Base-by-base conservation (phyloP, 2,113 vertebrate genomes). In the Coreoperca whiteheadi region DNA sequence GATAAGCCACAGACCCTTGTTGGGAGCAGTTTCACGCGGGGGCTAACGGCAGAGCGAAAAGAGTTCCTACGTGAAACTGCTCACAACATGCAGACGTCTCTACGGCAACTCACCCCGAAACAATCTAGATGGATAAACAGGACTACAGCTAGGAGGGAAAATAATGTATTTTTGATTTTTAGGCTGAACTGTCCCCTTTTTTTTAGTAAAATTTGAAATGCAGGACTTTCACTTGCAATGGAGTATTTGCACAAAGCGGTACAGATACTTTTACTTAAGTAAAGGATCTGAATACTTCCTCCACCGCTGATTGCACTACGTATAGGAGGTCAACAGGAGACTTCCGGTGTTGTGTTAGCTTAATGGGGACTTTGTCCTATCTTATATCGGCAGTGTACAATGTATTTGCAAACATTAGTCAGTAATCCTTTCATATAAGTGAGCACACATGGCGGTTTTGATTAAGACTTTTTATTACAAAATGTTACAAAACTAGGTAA, bases 381-480 rank as follows among this genome's bases (percentile, higher is more conserved):
- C 60, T 54, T 30, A 3, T 15, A 63, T 80, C 56, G 68, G 43
- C 63, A 23, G 9, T 16, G 48, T 16, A 59, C 20, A 0, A 0
- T 51, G 8, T 30, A 39, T 41, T 18, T 67, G 54, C 21, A 57
- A 11, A 67, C 60, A 56, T 48, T 32, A 56, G 16, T 37, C 57
- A 82, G 23, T 71, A 43, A 80, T 51, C 34, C 11, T 53, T 61
- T 39, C 30, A 76, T 54, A 39, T 48, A 0, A 74, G 14, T 39
- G 25, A 81, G 14, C 65, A 78, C 85, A 50, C 79, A 41, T 6
- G 2, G 2, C 20, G 32, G 18, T 84, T 90, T 70, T 67, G 60
- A 80, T 78, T 86, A 83, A 74, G 37, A 70, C 8, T 39, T 90
- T 93, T 93, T 93, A 90, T 93, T 91, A 93, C 81, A 92, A 94